Conservation (phyloP, 2,888 invertebrate species). For the Shargacucullia verbasci region DNA sequence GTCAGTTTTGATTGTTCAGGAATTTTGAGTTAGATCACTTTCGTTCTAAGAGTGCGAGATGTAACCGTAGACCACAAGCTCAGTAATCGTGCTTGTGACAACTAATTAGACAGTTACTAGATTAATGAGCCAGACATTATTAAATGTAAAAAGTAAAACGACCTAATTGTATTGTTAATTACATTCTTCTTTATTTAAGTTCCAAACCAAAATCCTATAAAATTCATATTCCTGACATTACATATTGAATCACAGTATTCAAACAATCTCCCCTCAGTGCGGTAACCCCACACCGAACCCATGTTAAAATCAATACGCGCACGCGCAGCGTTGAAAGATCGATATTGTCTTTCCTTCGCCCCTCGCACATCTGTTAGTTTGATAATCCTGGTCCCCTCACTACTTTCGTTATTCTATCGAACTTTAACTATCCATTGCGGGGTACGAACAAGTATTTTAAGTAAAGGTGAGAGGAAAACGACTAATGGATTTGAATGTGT, state of each 20-base stretch:
- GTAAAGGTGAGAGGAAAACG: not conserved
- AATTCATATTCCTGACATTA: conserved; percentile 28
- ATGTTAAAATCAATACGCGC: conserved; percentile 76
- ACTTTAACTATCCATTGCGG: conserved; percentile 25
- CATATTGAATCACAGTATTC: conserved; percentile 42
- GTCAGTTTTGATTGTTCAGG: no score
- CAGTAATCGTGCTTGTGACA: no score
- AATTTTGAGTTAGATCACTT: no score
- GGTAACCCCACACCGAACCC: conserved; percentile 65
- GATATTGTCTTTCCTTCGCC: conserved; percentile 82
- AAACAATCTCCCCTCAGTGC: conserved; percentile 36
- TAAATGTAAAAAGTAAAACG: no score
- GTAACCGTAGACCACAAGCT: no score
- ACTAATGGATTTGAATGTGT: conserved; percentile 12
- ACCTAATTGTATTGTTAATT: no score
- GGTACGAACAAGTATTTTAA: not conserved
- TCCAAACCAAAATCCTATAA: conserved; percentile 1
- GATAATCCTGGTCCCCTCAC: conserved; percentile 39
- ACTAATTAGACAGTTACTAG: no score
- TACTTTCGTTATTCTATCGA: not conserved
- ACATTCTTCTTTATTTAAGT: not conserved
- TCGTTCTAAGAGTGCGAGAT: no score
- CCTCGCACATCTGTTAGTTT: conserved; percentile 76
- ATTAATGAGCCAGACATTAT: no score
- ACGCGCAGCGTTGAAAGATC: conserved; percentile 76